Evolutionary conservation across 2,113 vertebrate species (phyloP).

Genomic region (Lonchura striata): DNA sequence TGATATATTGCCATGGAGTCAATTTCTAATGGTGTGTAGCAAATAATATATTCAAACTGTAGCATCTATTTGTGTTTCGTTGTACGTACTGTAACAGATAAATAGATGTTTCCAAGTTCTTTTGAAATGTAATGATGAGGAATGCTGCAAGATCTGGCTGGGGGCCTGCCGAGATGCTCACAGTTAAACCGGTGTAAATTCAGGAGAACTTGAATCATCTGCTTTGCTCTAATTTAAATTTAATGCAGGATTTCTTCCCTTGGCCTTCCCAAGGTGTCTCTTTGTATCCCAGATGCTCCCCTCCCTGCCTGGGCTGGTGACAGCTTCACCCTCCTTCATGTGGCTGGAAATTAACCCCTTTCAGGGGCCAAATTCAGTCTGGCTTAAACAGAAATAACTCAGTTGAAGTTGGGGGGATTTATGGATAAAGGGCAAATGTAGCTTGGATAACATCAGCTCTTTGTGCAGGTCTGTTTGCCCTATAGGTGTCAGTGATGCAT

Average conservation of each 20-base stretch:
- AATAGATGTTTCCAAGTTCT: conserved; percentile 25
- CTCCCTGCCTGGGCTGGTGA: background rate
- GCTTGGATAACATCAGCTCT: conserved; percentile 9
- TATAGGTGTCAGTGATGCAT: conserved; percentile 16
- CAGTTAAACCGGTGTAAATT: background rate
- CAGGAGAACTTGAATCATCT: background rate
- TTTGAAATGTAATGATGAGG: conserved; percentile 20
- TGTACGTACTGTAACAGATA: conserved; percentile 13
- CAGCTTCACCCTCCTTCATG: background rate
- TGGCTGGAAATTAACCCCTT: background rate
- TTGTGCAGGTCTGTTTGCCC: background rate
- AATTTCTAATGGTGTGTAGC: conserved; percentile 47
- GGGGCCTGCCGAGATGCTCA: background rate
- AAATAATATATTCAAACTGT: conserved; percentile 31
- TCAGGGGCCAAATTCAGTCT: background rate
- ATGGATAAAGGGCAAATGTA: background rate
- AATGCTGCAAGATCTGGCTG: background rate
- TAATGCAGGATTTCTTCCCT: background rate
- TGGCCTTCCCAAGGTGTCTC: background rate
- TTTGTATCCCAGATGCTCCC: background rate
- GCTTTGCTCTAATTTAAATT: background rate
- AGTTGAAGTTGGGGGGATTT: background rate
- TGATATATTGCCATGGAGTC: background rate
- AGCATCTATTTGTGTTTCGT: background rate
- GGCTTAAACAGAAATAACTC: background rate